Percentiles rank a stretch among this genome's conserved stretches.
phyloP scores from a whole-genome alignment of 2,888 invertebrate species.

The Dicycla oo region DNA sequence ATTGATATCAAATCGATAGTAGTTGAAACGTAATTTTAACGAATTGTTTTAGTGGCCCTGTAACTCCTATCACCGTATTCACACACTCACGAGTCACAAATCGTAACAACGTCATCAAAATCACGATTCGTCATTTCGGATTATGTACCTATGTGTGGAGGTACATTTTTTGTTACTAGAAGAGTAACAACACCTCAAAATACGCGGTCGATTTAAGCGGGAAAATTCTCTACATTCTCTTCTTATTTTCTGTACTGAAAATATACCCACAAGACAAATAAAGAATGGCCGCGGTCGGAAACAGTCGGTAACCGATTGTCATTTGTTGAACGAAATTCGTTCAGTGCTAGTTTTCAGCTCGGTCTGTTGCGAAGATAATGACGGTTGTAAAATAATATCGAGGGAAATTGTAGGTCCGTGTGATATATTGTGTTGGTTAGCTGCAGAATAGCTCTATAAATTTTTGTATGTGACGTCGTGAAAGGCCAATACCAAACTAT shows the following conservation, averaged over 20 bases:
- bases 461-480: neutral
- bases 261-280: slow-evolving; percentile 42
- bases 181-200: neutral
- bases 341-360: slow-evolving; percentile 30
- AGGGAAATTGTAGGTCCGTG: neutral
- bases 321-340: slow-evolving; percentile 61
- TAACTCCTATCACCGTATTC: neutral
- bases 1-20: neutral
- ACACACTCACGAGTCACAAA: neutral
- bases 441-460: neutral
- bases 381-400: slow-evolving; percentile 15
- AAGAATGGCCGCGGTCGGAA: slow-evolving; percentile 53
- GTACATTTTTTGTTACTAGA: neutral
- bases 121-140: neutral
- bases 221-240: neutral
- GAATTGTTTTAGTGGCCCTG: too few species aligned
- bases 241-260: slow-evolving; percentile 7
- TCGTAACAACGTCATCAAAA: neutral
- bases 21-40: neutral
- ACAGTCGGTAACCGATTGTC: slow-evolving; percentile 64
- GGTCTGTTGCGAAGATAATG: slow-evolving; percentile 19
- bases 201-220: neutral
- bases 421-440: neutral
- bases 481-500: neutral
- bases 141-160: neutral